Percentiles rank a stretch among this genome's conserved stretches.
Conservation (phyloP, 1,140 invertebrate species). For the Meteorus sp. region DNA sequence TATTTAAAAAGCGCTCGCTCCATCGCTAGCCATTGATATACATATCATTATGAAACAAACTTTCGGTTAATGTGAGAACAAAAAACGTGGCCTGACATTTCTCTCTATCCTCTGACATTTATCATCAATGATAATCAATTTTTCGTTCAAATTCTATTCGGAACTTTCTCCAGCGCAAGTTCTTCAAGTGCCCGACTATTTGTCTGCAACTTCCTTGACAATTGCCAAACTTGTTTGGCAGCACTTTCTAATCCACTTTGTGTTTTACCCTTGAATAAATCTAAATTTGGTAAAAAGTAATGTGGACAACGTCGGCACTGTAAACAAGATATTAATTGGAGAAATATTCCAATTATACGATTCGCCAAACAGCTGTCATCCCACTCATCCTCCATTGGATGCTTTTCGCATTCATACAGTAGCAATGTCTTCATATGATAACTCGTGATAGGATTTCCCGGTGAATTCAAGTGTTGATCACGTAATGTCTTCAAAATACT, state of each 20-base stretch:
- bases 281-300: constrained; percentile 86
- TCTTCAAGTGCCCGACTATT: constrained; percentile 87
- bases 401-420: constrained; percentile 94
- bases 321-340: constrained; percentile 92
- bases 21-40: no score
- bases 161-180: constrained; percentile 58
- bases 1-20: no score
- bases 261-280: constrained; percentile 88
- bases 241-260: constrained; percentile 84
- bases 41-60: no score
- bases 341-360: constrained; percentile 92
- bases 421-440: constrained; percentile 90
- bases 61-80: no score
- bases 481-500: constrained; percentile 87
- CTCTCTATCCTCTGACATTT: no score
- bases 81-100: no score
- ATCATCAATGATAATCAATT: no score
- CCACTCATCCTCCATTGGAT: constrained; percentile 89
- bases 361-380: constrained; percentile 87
- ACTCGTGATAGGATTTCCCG: constrained; percentile 82
- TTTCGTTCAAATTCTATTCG: no score
- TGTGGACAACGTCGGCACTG: constrained; percentile 92
- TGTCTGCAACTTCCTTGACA: constrained; percentile 85
- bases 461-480: constrained; percentile 85
- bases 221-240: constrained; percentile 88